Percentiles rank a stretch among this genome's conserved stretches.
Conservation (phyloP, 2,797 vertebrate genomes). For the Melanotaenia trifasciata region DNA sequence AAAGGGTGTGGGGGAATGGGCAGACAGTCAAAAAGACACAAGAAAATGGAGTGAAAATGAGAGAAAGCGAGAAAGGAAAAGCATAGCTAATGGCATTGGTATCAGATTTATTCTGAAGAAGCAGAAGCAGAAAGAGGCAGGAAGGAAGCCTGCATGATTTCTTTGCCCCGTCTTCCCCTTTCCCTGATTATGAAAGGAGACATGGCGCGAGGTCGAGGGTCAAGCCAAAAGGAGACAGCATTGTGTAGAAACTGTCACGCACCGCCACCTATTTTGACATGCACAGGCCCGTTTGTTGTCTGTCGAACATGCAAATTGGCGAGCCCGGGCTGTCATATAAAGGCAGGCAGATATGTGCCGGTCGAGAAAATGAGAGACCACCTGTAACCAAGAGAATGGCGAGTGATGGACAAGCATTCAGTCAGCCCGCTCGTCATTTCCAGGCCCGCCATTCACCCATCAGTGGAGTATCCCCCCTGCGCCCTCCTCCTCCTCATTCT, state of each 20-base stretch:
- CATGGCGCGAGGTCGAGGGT: conserved; percentile 96
- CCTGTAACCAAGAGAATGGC: conserved; percentile 99
- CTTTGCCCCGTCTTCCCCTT: conserved; percentile 85
- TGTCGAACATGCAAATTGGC: conserved; percentile 99
- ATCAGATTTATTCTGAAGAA: conserved; percentile 94
- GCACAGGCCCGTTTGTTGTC: conserved; percentile 99
- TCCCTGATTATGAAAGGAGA: conserved; percentile 96
- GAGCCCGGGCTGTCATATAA: conserved; percentile 95
- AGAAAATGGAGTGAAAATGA: conserved; percentile 69
- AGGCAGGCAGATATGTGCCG: conserved; percentile 93
- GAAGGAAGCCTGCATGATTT: conserved; percentile 84
- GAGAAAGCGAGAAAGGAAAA: conserved; percentile 68
- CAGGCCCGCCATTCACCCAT: conserved; percentile 85
- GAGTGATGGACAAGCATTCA: conserved; percentile 99
- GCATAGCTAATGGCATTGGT: conserved; percentile 92
- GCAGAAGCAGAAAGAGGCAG: conserved; percentile 82
- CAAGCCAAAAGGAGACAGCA: conserved; percentile 98
- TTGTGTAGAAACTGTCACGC: conserved; percentile 99
- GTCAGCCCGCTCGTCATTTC: conserved; percentile 89
- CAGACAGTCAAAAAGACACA: conserved; percentile 69
- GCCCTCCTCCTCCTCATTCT: conserved; percentile 58
- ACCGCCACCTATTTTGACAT: conserved; percentile 99
- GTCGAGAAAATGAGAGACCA: conserved; percentile 98
- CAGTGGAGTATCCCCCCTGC: conserved; percentile 77
- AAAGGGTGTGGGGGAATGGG: background rate